Base-by-base conservation (phyloP, 2,797 vertebrate genomes). In the Ambastaia sidthimunki region DNA sequence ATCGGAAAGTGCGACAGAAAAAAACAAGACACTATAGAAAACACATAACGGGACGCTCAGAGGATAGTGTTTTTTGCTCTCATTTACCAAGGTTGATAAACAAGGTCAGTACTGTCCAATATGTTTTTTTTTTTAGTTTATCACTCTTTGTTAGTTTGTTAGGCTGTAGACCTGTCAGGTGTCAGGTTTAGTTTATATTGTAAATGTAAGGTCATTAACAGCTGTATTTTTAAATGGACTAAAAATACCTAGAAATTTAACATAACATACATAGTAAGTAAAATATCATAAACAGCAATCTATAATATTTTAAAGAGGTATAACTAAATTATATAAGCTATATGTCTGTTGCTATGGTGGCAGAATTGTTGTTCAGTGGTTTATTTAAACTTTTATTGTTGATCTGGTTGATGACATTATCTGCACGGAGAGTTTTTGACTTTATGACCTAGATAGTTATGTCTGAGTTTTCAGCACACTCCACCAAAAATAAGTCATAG, bases 1-100 rank as follows among this genome's bases (percentile, higher is more conserved):
- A 66, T 74, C 66, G 71, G 65, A 80, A 76, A 78, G 80, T 80
- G 72, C 80, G 71, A 85, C 84, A 76, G 80, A 86, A 78, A 67
- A 84, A 81, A 70, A 74, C 71, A 76, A 76, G 78, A 73, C 25
- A 78, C 62, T 80, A 55, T 48, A 57, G 55, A 47, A 81, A 65
- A 71, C 47, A 71, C 34, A 84, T 54, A 60, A 71, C 82, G 68
- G 31, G 60, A 84, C 70, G 74, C 80, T 79, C 10, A 71, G 71
- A 78, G 85, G 85, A 86, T 86, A 80, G 76, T 72, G 78, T 13
- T 71, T 80, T 57, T 80, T 28, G 54, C 74, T 68, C 70, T 77
- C 73, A 82, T 55, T n/a, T 66, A 80, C 74, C 31, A 31, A 82
- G 82, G 74, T 81, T 86, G 71, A 71, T 75, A 84, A 62, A 75